Conservation (phyloP, 2,888 invertebrate species). For the Agrochola macilenta region DNA sequence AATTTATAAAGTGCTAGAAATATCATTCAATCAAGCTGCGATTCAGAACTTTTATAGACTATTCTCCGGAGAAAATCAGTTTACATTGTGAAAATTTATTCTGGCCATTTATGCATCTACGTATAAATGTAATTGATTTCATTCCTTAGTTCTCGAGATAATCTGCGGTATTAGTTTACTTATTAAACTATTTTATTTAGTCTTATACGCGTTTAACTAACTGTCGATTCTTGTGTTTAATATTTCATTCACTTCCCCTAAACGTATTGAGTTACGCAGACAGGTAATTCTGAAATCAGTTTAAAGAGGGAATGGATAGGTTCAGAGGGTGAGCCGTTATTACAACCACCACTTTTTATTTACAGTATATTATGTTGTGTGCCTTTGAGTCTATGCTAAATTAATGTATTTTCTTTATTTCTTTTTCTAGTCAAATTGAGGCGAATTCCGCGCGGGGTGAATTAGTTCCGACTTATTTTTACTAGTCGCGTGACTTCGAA, state of each 20-base stretch:
- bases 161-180: not conserved
- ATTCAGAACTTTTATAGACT: not conserved
- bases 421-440: not conserved
- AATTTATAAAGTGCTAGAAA: not conserved
- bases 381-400: no score
- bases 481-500: no score
- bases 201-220: not conserved
- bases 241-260: not conserved
- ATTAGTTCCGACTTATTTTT: no score
- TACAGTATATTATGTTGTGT: no score
- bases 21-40: constrained; percentile 6
- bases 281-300: not conserved
- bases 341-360: no score
- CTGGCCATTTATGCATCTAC: not conserved
- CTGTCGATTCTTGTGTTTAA: not conserved
- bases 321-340: not conserved
- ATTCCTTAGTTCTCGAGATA: not conserved
- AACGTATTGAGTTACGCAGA: not conserved
- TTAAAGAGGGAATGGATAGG: no score
- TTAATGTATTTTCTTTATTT: no score
- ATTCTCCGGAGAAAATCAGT: not conserved
- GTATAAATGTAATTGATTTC: constrained; percentile 1
- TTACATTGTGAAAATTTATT: not conserved
- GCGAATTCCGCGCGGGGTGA: not conserved
- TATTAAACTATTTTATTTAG: not conserved